Base-by-base conservation (phyloP, 53 echinoderm and acorn worm species). In the Holothuria leucospilota region DNA sequence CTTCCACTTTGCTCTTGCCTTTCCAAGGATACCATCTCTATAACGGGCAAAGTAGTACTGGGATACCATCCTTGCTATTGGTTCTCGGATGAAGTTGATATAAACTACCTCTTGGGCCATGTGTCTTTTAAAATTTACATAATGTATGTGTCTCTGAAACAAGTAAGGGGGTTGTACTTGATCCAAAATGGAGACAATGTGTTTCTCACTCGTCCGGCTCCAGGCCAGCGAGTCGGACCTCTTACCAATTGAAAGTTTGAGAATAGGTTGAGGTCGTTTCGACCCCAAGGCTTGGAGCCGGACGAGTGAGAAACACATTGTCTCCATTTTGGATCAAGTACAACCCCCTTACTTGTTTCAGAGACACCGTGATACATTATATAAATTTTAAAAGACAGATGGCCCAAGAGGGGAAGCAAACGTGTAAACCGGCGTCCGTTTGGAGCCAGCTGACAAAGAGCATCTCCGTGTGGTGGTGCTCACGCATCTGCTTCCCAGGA, bases 81-180 rank as follows among this genome's bases (percentile, higher is more conserved):
- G 98, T 40, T 97, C 98, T n/a, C 98, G 86, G 28, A 97, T 91
- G 29, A 97, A 90, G 84, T 97, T 97, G 83, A 97, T 93, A 84
- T 97, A 97, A 42, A 84, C 51, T 6, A 69, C 62, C 49, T 69
- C 56, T 68, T 69, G 49, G 23, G 85, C 85, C 51, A 70, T 69
- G 25, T 69, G 29, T n/a, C 85, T 85, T 34, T 75, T 67, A 64
- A 96, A 96, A 82, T 93, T 85, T n/a, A 96, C 60, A 65, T 86
- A 96, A 64, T 91, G 82, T 39, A 96, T 34, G 87, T 96, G 96
- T 27, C 92, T 88, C 62, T 96, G 92, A 59, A 89, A 96, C 0
- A 96, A 41, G 29, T 90, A 96, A 4, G 96, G 96, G 6, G 91
- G 86, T 59, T 91, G 51, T 15, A 96, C 20, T 20, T 26, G 49